Conservation (phyloP, 64 coral and sea anemone genomes). For the Catalaphyllia jardinei region DNA sequence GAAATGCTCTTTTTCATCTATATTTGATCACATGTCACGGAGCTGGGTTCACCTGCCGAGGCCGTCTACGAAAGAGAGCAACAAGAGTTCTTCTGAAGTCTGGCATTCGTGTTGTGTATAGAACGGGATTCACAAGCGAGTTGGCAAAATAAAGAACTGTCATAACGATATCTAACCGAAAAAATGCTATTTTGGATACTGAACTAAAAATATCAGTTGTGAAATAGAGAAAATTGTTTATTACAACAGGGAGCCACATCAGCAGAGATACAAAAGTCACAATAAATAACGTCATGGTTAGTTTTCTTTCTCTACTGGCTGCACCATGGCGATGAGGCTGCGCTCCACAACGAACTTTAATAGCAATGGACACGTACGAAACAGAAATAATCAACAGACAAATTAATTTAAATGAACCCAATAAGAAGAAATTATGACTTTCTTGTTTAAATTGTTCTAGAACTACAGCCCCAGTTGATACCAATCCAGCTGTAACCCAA, state of each 20-base stretch:
- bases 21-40: neutral
- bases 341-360: neutral
- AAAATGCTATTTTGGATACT: neutral
- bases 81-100: neutral
- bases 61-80: neutral
- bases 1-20: neutral
- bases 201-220: too few species aligned
- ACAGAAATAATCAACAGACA: neutral
- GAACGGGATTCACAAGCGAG: neutral
- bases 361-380: neutral
- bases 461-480: neutral
- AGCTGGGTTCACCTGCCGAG: neutral
- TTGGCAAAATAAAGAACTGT: neutral
- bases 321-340: neutral
- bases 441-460: neutral
- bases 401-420: neutral
- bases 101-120: neutral
- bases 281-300: neutral
- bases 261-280: neutral
- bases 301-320: neutral
- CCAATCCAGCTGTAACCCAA: neutral
- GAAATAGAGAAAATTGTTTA: neutral
- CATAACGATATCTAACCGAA: neutral
- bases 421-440: neutral
- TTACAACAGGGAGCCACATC: neutral